Base-by-base conservation (phyloP, 1,140 invertebrate species). In the Ceratitis capitata region DNA sequence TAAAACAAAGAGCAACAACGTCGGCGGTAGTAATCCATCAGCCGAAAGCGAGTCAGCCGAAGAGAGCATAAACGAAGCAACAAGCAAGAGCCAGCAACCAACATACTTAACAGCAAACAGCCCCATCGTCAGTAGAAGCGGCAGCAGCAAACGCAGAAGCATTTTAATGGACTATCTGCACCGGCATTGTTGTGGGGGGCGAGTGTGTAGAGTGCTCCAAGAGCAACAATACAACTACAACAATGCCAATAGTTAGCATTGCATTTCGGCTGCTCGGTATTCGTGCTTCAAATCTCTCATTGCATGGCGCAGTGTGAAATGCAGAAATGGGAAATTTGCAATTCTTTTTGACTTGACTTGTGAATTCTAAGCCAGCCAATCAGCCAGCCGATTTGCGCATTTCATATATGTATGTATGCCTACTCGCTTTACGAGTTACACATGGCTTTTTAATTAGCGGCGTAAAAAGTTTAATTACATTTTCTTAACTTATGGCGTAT, bases 1-100 rank as follows among this genome's bases (percentile, higher is more conserved):
- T 78, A 45, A 78, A 78, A 23, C 39, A 78, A 78, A 78, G 69
- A 78, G 69, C 39, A 78, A 7, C 69, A 78, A 6, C 19, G 26
- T n/a, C 39, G 39, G 32, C 64, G n/a, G 35, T 32, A 42, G 39
- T 78, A 42, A 78, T 10, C 69, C 69, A 78, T 78, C 69, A 78
- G 69, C 39, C 6, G n/a, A 26, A 7, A 23, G 69, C 23, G 35
- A 53, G 47, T n/a, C 16, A 83, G 45, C n/a, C 26, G 82, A 51
- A 83, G 47, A 83, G 49, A 83, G 32, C 82, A 32, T 23, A 45
- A 47, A 47, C 45, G 45, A 47, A 47, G 12, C 3, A 56, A 56
- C n/a, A 23, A 53, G 45, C 69, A 45, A 83, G 42, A 82, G 51
- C n/a, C 19, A n/a, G 51, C 1, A 56, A 23, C 9, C 51, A 56